phyloP scores from a whole-genome alignment of 2,797 vertebrate species.

The Mormyrus hasselquistii region DNA sequence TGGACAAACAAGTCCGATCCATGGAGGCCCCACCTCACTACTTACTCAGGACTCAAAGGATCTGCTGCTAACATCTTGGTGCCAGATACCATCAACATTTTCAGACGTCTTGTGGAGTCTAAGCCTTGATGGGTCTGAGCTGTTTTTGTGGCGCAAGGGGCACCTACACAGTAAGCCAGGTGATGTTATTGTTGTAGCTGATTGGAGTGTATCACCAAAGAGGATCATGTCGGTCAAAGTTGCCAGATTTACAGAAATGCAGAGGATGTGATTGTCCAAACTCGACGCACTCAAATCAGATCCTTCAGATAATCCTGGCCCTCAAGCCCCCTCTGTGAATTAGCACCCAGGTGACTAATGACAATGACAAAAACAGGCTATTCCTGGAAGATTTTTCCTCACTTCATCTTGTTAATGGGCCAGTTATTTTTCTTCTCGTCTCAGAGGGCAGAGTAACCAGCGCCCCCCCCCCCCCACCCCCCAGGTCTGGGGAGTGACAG shows the following conservation, averaged over 20 bases:
- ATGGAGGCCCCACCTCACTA: background rate
- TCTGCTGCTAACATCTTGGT: background rate
- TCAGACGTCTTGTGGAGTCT: background rate
- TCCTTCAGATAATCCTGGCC: conserved; percentile 8
- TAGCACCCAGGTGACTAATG: conserved; percentile 28
- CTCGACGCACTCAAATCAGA: background rate
- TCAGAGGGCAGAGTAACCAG: conserved; percentile 30
- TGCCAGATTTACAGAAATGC: background rate
- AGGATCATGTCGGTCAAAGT: background rate
- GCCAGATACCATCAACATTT: background rate
- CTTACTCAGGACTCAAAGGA: background rate
- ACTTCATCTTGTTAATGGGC: conserved; percentile 21
- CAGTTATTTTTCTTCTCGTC: conserved; percentile 23
- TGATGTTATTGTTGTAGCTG: background rate
- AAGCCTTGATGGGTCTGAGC: background rate
- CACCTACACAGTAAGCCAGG: background rate
- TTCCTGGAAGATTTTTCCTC: conserved; percentile 25
- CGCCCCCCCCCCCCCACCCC: background rate
- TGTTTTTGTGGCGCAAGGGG: background rate
- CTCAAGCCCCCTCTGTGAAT: conserved; percentile 11
- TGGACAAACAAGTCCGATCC: background rate
- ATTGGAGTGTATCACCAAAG: background rate
- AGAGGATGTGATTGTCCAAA: background rate
- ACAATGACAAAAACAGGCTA: conserved; percentile 15
- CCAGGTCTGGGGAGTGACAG: background rate